Evolutionary conservation across 2,113 vertebrate species (phyloP).

Genomic region (Dendrocopos noguchii): DNA sequence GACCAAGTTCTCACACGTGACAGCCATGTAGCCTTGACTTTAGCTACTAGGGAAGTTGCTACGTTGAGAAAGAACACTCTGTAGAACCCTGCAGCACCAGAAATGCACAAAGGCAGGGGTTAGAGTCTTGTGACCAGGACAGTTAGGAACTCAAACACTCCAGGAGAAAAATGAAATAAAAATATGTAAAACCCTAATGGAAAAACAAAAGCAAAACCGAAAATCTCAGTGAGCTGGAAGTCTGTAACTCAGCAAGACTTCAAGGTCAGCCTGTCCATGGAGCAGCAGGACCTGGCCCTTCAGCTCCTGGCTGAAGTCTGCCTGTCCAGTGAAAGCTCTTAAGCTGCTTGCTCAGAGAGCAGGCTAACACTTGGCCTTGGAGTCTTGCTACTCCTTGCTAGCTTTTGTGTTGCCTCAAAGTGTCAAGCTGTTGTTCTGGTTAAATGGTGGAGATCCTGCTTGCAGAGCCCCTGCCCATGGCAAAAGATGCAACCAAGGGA

Average conservation of each 20-base stretch:
- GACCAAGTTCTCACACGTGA: not conserved
- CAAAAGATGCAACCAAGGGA: not conserved
- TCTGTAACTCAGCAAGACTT: not conserved
- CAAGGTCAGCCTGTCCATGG: not conserved
- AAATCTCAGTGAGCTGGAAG: not conserved
- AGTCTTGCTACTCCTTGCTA: not conserved
- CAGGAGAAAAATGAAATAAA: not conserved
- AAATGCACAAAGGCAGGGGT: not conserved
- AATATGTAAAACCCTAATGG: not conserved
- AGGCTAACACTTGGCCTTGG: not conserved
- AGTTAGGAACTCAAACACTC: not conserved
- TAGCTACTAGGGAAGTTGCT: not conserved
- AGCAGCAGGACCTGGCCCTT: not conserved
- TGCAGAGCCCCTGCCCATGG: not conserved
- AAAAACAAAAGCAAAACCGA: not conserved
- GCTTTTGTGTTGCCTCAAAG: not conserved
- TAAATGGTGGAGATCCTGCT: not conserved
- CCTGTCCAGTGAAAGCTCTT: not conserved
- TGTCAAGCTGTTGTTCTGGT: not conserved
- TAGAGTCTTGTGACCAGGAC: not conserved
- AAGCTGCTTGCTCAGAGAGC: rapidly evolving
- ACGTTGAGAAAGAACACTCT: not conserved
- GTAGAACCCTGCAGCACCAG: not conserved
- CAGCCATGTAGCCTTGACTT: not conserved
- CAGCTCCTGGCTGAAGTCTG: not conserved